Evolutionary conservation across 2,113 vertebrate genomes (phyloP).

Genomic region (Syrmaticus mikado): DNA sequence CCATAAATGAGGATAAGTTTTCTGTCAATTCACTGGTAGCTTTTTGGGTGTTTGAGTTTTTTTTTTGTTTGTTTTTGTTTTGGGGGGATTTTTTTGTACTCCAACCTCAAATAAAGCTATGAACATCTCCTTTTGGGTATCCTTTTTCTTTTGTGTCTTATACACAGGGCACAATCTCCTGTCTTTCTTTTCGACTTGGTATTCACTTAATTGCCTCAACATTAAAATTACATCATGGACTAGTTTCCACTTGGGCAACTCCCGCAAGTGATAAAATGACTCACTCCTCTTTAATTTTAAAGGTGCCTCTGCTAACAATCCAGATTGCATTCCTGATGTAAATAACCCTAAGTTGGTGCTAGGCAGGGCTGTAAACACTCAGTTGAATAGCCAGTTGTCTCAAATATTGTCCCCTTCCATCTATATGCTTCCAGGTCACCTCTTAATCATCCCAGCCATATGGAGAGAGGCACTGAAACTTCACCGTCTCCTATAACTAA

Average conservation of each 20-base stretch:
- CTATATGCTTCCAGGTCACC: neutral
- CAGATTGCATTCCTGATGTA: neutral
- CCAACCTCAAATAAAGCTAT: neutral
- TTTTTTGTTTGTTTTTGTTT: no score
- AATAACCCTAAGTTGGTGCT: neutral
- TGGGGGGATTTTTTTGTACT: neutral
- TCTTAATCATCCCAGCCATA: neutral
- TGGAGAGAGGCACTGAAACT: neutral
- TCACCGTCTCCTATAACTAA: neutral
- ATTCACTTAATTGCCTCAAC: neutral
- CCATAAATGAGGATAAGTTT: neutral
- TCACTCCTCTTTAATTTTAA: neutral
- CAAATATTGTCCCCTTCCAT: neutral
- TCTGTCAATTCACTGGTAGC: neutral
- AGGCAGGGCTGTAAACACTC: neutral
- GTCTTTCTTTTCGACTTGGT: neutral
- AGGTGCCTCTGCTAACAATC: neutral
- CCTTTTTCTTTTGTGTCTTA: neutral
- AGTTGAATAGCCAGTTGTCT: neutral
- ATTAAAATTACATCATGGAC: neutral
- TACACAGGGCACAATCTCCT: neutral
- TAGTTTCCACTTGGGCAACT: neutral
- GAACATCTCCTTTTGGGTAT: neutral
- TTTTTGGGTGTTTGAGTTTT: no score
- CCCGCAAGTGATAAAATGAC: neutral